Evolutionary conservation across 2,888 invertebrate species (phyloP).

Genomic region (Melanargia galathea): DNA sequence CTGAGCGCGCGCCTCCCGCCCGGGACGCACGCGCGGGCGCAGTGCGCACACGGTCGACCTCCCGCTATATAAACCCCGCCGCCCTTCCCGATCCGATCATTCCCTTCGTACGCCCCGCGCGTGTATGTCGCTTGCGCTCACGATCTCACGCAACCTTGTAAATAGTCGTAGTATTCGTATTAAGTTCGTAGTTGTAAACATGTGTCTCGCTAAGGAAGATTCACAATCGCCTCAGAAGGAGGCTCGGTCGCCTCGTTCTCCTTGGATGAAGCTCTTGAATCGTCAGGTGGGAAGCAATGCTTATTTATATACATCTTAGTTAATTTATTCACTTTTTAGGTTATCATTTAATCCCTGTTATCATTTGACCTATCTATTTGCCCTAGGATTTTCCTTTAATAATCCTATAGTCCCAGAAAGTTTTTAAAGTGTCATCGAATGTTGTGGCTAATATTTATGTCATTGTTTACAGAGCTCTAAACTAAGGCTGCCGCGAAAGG

Average conservation of each 20-base stretch:
- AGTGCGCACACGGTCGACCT: conserved; percentile 44
- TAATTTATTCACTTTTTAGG: conserved; percentile 17
- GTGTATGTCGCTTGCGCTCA: conserved; percentile 60
- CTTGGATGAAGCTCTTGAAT: conserved; percentile 81
- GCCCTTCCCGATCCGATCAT: conserved; percentile 77
- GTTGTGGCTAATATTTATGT: conserved; percentile 40
- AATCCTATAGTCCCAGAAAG: neutral
- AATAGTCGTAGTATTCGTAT: conserved; percentile 58
- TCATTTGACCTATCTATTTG: neutral
- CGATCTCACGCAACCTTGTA: conserved; percentile 58
- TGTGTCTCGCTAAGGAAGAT: conserved; percentile 81
- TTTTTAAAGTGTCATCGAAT: neutral
- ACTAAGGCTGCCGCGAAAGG: conserved; percentile 81
- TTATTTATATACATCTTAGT: conserved; percentile 8
- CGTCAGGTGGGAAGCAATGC: conserved; percentile 75
- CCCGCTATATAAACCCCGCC: conserved; percentile 67
- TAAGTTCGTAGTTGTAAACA: conserved; percentile 63
- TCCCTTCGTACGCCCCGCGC: conserved; percentile 70
- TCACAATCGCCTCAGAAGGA: conserved; percentile 71
- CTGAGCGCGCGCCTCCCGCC: conserved; percentile 59
- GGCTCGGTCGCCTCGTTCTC: conserved; percentile 75
- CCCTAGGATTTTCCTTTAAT: neutral
- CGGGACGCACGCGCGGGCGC: conserved; percentile 51
- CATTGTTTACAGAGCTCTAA: conserved; percentile 78
- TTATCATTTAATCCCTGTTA: neutral